Conservation (phyloP, 2,888 invertebrate species). For the Ecliptopera silaceata region DNA sequence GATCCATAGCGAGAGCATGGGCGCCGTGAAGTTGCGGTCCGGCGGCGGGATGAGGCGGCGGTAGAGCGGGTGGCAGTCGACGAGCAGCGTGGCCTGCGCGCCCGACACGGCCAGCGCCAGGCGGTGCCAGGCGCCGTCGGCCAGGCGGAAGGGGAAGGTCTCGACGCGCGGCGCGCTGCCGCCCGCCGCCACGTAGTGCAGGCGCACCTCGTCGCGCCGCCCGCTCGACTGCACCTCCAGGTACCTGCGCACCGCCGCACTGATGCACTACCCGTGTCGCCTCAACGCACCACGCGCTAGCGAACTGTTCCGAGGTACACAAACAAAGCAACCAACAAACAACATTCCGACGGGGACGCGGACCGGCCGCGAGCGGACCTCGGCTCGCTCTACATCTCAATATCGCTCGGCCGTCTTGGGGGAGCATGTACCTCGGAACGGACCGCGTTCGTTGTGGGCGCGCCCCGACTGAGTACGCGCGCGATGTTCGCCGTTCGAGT, state of each 20-base stretch:
- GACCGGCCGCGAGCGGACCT: slow-evolving; percentile 68
- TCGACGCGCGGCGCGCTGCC: slow-evolving; percentile 87
- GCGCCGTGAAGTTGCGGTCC: slow-evolving; percentile 89
- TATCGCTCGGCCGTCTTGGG: slow-evolving; percentile 81
- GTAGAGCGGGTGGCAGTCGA: slow-evolving; percentile 94
- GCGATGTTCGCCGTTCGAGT: slow-evolving; percentile 50
- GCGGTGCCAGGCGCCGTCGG: slow-evolving; percentile 94
- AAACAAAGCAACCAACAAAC: slow-evolving; percentile 79
- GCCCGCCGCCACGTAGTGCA: slow-evolving; percentile 90
- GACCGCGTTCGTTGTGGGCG: slow-evolving; percentile 73
- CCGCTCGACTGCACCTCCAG: slow-evolving; percentile 96
- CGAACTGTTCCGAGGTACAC: slow-evolving; percentile 84
- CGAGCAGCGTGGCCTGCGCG: slow-evolving; percentile 91
- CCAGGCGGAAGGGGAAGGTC: slow-evolving; percentile 93
- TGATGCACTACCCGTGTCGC: slow-evolving; percentile 53
- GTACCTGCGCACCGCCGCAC: slow-evolving; percentile 84
- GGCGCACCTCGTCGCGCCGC: slow-evolving; percentile 91
- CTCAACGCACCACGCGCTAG: slow-evolving; percentile 52
- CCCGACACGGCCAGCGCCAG: slow-evolving; percentile 93
- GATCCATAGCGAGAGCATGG: slow-evolving; percentile 90
- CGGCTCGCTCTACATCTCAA: slow-evolving; percentile 83
- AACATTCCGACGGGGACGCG: slow-evolving; percentile 60
- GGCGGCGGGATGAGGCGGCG: slow-evolving; percentile 90
- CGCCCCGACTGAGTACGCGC: slow-evolving; percentile 50
- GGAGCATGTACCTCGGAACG: slow-evolving; percentile 84